Percentiles rank a stretch among this genome's conserved stretches.
phyloP scores from a whole-genome alignment of 2,113 vertebrate species.

The Galeopterus variegatus region DNA sequence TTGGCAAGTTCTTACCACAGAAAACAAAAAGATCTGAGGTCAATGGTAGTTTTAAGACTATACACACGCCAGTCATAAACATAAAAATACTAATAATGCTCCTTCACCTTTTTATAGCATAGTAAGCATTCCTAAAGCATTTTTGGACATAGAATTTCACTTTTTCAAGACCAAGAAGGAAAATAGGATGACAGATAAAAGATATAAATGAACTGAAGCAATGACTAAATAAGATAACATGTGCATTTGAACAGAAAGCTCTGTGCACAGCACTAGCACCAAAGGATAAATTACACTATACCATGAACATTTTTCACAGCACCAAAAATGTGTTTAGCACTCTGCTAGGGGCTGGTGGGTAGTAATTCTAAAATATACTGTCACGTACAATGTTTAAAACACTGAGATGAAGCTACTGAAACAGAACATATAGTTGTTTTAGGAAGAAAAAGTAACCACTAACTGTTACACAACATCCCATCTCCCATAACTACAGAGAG shows the following conservation, averaged over 20 bases:
- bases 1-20: background rate
- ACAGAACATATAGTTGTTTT: background rate
- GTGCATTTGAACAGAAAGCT: background rate
- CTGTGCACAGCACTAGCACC: background rate
- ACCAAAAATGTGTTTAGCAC: background rate
- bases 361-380: slow-evolving; percentile 51
- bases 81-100: background rate
- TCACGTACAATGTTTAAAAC: slow-evolving; percentile 39
- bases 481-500: background rate
- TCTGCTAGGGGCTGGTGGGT: background rate
- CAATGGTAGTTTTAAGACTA: slow-evolving; percentile 49
- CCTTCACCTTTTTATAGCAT: background rate
- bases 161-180: slow-evolving; percentile 68
- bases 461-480: slow-evolving; percentile 20
- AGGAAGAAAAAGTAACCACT: slow-evolving; percentile 8
- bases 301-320: slow-evolving; percentile 16
- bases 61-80: background rate
- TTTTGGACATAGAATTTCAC: slow-evolving; percentile 60
- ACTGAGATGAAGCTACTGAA: slow-evolving; percentile 12
- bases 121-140: slow-evolving; percentile 58
- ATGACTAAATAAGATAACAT: slow-evolving; percentile 52
- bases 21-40: slow-evolving; percentile 58
- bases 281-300: slow-evolving; percentile 43
- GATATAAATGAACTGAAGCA: slow-evolving; percentile 27
- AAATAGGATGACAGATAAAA: slow-evolving; percentile 48